Evolutionary conservation across 2,888 invertebrate species (phyloP).

Genomic region (Drosophila limbata): DNA sequence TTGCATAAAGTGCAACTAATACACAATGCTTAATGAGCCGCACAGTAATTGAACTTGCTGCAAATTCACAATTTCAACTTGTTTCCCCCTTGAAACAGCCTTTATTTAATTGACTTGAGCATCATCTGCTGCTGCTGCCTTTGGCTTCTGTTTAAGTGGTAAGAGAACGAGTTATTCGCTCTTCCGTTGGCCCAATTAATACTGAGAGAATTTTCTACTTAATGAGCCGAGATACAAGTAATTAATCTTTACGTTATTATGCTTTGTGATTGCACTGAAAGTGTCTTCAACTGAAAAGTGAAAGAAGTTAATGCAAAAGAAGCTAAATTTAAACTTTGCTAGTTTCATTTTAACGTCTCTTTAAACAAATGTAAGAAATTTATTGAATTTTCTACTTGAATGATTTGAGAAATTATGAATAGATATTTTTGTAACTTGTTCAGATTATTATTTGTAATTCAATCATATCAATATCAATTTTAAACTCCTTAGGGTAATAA

Average conservation of each 20-base stretch:
- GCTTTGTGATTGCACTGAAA: background rate
- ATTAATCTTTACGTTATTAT: constrained; percentile 11
- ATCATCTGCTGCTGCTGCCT: constrained; percentile 7
- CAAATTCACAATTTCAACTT: constrained; percentile 12
- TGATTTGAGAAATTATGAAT: background rate
- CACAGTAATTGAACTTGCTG: constrained; percentile 42
- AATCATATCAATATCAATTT: too few relatives aligned
- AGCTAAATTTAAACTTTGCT: background rate
- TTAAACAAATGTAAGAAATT: background rate
- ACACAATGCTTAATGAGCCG: constrained; percentile 53
- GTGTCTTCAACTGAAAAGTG: background rate
- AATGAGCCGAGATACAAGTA: constrained; percentile 7
- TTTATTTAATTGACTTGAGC: constrained; percentile 16
- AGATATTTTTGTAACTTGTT: background rate
- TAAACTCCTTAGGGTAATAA: too few relatives aligned
- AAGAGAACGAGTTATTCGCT: background rate
- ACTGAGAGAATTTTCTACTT: background rate
- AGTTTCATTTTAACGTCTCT: background rate
- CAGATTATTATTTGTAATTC: background rate
- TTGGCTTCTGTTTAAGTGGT: background rate
- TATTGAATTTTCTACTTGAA: background rate
- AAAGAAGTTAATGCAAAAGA: background rate
- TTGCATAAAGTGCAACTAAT: constrained; percentile 61
- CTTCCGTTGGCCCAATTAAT: constrained; percentile 9
- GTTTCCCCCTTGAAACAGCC: background rate